Evolutionary conservation across 2,797 vertebrate genomes (phyloP).

Genomic region (Helostoma temminkii): DNA sequence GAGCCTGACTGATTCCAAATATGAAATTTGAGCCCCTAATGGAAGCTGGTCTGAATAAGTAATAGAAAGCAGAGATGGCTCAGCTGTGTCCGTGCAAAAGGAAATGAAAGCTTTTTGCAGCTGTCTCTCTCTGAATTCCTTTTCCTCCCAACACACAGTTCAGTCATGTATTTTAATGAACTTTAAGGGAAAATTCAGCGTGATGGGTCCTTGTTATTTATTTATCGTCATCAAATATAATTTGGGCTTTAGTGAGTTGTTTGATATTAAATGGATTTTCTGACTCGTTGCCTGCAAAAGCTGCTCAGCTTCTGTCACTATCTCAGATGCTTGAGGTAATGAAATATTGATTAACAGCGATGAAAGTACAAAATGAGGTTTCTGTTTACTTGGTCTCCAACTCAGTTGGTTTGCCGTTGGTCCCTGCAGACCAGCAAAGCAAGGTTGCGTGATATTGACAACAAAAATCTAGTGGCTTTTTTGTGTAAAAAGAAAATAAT

Average conservation of each 20-base stretch:
- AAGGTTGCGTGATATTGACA: slow-evolving; percentile 3
- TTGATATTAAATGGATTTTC: slow-evolving; percentile 50
- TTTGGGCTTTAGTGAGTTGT: slow-evolving; percentile 26
- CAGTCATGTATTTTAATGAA: slow-evolving; percentile 33
- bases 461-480: not conserved
- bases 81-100: slow-evolving; percentile 29
- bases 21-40: slow-evolving; percentile 59
- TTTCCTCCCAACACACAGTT: slow-evolving; percentile 8
- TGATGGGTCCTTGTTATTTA: slow-evolving; percentile 44
- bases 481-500: not conserved
- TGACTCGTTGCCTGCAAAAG: slow-evolving; percentile 47
- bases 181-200: slow-evolving; percentile 18
- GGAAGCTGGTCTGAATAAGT: slow-evolving; percentile 57
- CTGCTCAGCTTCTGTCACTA: slow-evolving; percentile 55
- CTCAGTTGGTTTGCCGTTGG: slow-evolving; percentile 29
- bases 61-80: slow-evolving; percentile 56
- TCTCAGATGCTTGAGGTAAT: slow-evolving; percentile 51
- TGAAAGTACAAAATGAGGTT: slow-evolving; percentile 58
- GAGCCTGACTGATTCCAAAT: slow-evolving; percentile 57
- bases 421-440: slow-evolving; percentile 21
- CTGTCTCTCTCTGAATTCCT: not conserved
- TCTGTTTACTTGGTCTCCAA: slow-evolving; percentile 56
- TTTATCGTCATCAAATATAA: slow-evolving; percentile 38
- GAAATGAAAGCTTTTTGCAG: slow-evolving; percentile 43
- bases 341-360: slow-evolving; percentile 69